Evolutionary conservation across 2,797 vertebrate species (phyloP).

Genomic region (Borostomias antarcticus): DNA sequence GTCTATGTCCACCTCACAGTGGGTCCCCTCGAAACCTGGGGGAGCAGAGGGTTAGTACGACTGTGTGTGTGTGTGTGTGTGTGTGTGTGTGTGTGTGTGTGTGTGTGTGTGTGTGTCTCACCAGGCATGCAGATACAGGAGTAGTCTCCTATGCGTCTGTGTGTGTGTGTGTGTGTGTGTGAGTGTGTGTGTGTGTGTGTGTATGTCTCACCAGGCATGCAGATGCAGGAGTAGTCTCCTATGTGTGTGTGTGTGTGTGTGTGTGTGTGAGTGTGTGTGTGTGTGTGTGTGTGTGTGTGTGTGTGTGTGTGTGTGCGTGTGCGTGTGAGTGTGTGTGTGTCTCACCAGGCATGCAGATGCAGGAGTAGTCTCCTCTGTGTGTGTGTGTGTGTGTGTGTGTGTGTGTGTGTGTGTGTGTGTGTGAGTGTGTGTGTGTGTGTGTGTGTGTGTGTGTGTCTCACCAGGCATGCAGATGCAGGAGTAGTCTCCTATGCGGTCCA

Average conservation of each 20-base stretch:
- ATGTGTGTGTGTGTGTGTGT: no score
- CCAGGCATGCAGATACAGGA: conserved; percentile 57
- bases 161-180: no score
- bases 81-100: conserved; percentile 43
- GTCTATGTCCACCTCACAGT: conserved; percentile 88
- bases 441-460: neutral
- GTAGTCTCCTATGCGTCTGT: no score
- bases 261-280: no score
- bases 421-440: no score
- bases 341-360: conserved; percentile 64
- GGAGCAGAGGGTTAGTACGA: neutral
- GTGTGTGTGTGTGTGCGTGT: conserved; percentile 42
- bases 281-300: conserved; percentile 2
- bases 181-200: conserved; percentile 24
- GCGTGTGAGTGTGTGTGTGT: conserved; percentile 4
- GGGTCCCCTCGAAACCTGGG: conserved; percentile 89
- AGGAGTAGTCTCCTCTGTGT: conserved; percentile 11
- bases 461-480: conserved; percentile 88
- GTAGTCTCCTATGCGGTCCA: conserved; percentile 94
- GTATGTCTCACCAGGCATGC: conserved; percentile 74
- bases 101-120: conserved; percentile 39
- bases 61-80: conserved; percentile 1
- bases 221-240: conserved; percentile 90
- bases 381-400: no score
- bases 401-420: no score